phyloP scores from a whole-genome alignment of 2,113 vertebrate species.

The Oreochromis niloticus region DNA sequence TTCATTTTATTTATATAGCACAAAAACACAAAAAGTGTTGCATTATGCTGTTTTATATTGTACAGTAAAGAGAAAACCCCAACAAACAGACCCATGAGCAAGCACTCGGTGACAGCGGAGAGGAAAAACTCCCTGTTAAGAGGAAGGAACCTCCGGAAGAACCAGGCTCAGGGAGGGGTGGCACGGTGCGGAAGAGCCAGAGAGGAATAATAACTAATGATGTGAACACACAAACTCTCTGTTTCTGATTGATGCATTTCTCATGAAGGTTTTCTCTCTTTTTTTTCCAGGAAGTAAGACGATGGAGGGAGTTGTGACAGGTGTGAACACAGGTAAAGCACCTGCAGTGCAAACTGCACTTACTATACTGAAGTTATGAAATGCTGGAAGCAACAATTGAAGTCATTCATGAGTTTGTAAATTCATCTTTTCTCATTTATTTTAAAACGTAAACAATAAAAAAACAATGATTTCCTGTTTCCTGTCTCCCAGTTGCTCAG shows the following conservation, averaged over 20 bases:
- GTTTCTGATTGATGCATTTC: fast-evolving
- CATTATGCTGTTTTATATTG: fast-evolving
- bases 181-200: not conserved
- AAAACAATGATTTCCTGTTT: not conserved
- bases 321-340: constrained; percentile 85
- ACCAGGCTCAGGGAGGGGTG: fast-evolving
- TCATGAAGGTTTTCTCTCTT: fast-evolving
- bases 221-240: not conserved
- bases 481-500: constrained; percentile 77
- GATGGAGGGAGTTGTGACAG: constrained; percentile 87
- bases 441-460: not conserved
- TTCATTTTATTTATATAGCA: not conserved
- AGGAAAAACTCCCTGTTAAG: not conserved
- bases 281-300: constrained; percentile 83
- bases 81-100: not conserved
- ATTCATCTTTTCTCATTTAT: not conserved
- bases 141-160: not conserved
- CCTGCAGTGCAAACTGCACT: not conserved
- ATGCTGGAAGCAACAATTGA: not conserved
- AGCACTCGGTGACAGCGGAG: fast-evolving
- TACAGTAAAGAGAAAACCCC: not conserved
- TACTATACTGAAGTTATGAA: not conserved
- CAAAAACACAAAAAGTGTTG: not conserved
- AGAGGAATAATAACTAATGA: not conserved
- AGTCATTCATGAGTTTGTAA: not conserved